A percentile compares a stretch with the other conserved stretches of the same genome.
phyloP scores from a whole-genome alignment of 64 coral and sea anemone genomes.

The Dendronephthya gigantea region DNA sequence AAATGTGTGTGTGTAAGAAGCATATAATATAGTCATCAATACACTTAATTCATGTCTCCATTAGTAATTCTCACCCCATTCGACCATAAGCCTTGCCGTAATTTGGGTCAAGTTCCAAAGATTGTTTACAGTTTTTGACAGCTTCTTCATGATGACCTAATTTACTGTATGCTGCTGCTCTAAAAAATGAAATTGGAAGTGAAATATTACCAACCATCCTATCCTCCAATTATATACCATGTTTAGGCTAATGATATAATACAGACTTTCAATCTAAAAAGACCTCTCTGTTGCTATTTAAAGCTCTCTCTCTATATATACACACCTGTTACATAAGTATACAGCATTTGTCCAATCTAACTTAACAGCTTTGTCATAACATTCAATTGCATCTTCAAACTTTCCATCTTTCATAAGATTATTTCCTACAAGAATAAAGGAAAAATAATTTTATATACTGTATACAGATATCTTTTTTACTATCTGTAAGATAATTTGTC shows the following conservation, averaged over 20 bases:
- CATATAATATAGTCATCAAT: no score
- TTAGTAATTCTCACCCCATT: slow-evolving; percentile 97
- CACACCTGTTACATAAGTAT: slow-evolving; percentile 87
- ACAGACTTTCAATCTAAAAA: no score
- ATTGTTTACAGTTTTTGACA: slow-evolving; percentile 69
- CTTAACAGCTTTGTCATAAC: slow-evolving; percentile 75
- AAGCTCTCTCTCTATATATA: no score
- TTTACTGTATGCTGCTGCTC: slow-evolving; percentile 88
- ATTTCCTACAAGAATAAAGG: slow-evolving; percentile 42
- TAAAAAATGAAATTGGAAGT: slow-evolving; percentile 21
- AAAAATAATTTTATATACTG: no score
- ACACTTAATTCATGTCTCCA: no score
- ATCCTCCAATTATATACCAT: background rate
- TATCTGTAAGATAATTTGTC: background rate
- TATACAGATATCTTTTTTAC: no score
- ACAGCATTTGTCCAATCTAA: slow-evolving; percentile 86
- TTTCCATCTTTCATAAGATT: slow-evolving; percentile 88
- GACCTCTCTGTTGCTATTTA: no score
- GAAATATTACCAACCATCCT: background rate
- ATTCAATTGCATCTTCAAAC: slow-evolving; percentile 69
- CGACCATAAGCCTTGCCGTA: slow-evolving; percentile 89
- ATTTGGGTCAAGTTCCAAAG: slow-evolving; percentile 73
- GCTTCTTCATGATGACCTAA: slow-evolving; percentile 72
- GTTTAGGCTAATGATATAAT: no score
- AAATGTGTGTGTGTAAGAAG: no score